Evolutionary conservation across 2,113 vertebrate species (phyloP), one percentile per base, ranked within the genome.

Genomic region (Recurvirostra avosetta): DNA sequence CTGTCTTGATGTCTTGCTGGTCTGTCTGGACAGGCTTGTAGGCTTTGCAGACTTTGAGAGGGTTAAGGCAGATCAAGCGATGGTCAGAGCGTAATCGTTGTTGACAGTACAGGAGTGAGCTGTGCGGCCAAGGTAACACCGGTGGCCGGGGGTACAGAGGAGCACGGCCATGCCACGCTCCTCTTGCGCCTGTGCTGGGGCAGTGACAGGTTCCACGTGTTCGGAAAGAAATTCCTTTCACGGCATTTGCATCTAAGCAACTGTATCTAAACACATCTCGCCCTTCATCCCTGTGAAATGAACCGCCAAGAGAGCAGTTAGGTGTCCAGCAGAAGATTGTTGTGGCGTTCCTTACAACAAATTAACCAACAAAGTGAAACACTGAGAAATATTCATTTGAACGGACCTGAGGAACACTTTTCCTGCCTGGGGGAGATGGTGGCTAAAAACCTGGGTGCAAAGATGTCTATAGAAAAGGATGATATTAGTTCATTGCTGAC

Each of bases 191-290:
- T 83, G 84, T 58, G 32, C 77, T 58, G 59, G 59, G 90, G 75
- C 95, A 90, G 36, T 74, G 85, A 88, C 92, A 84, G 72, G 29
- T 81, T 93, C 94, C 87, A 61, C 21, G 2, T 78, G 73, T 88
- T 78, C 58, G 66, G 90, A 94, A 97, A 58, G 41, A 88, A 95
- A 83, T 94, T 91, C 81, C 52, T 95, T 94, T 91, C 40, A 8
- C 36, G n/a, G 91, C 47, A 63, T 92, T 97, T 82, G 63, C 86
- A 91, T 87, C 67, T 12, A 68, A 92, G 80, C 68, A 87, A 45
- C 74, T 92, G 40, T 52, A 18, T 25, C 22, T 91, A 96, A 95
- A 83, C 90, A 70, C 70, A 45, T 81, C 77, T 91, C 43, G 92
- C 74, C 93, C 85, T 92, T 97, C 90, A 72, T 93, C 90, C 66